Percentiles rank a stretch among this genome's conserved stretches.
phyloP scores from a whole-genome alignment of 1,140 invertebrate genomes.

The Zaprionus camerounensis region DNA sequence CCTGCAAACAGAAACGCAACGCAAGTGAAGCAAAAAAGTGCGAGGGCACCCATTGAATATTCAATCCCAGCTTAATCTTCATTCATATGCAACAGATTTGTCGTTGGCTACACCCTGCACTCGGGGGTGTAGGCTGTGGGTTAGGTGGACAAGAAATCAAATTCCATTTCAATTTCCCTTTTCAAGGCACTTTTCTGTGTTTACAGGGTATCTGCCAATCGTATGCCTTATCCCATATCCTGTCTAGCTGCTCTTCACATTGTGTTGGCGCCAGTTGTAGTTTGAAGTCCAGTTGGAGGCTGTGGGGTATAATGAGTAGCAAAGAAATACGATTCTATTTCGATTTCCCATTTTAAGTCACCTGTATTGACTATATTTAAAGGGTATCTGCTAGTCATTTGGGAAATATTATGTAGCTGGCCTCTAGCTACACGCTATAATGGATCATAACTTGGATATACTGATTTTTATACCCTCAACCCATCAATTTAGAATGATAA shows the following conservation, averaged over 20 bases:
- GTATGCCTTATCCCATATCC: background rate
- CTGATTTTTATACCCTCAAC: too few relatives aligned
- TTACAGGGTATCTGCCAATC: background rate
- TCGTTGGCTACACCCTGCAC: background rate
- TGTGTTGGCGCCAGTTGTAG: background rate
- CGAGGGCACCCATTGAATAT: slow-evolving; percentile 30
- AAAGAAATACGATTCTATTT: too few relatives aligned
- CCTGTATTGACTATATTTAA: too few relatives aligned
- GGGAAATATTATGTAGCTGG: too few relatives aligned
- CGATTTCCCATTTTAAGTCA: background rate
- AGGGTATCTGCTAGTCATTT: too few relatives aligned
- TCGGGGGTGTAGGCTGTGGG: background rate
- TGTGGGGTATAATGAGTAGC: too few relatives aligned
- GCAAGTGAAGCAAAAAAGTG: slow-evolving; percentile 36
- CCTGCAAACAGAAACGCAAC: slow-evolving; percentile 5
- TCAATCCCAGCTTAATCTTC: slow-evolving; percentile 34
- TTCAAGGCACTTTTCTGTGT: background rate
- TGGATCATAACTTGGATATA: too few relatives aligned
- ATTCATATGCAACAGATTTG: slow-evolving; percentile 52
- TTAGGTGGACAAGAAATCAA: background rate
- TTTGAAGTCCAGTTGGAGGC: too few relatives aligned
- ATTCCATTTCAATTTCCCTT: background rate
- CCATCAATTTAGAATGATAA: too few relatives aligned
- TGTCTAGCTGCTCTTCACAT: slow-evolving; percentile 11
- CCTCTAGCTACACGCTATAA: too few relatives aligned